Conservation (phyloP, 2,113 vertebrate species). For the Oryzias javanicus region DNA sequence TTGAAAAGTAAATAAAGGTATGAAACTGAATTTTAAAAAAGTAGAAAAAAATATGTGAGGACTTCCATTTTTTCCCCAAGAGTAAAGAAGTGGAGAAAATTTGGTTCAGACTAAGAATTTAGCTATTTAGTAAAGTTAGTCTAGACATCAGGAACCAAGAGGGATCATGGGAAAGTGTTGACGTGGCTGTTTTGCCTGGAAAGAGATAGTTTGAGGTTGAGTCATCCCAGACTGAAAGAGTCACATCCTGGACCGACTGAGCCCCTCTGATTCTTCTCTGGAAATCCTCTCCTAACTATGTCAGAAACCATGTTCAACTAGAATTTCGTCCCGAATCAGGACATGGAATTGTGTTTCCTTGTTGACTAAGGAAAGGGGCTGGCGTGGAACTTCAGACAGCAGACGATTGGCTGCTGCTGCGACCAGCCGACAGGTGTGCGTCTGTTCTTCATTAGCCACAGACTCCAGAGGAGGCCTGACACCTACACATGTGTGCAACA, state of each 20-base stretch:
- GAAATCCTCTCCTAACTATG: conserved; percentile 24
- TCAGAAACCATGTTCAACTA: conserved; percentile 25
- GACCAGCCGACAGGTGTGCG: conserved; percentile 52
- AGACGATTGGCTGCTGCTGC: conserved; percentile 12
- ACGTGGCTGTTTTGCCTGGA: conserved; percentile 55
- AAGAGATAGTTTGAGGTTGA: conserved; percentile 63
- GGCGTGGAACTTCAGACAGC: conserved; percentile 35
- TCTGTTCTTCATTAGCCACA: conserved; percentile 51
- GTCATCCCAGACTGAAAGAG: conserved; percentile 56
- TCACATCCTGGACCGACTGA: conserved; percentile 46
- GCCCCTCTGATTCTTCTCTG: conserved; percentile 36
- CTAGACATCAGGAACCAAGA: conserved; percentile 24
- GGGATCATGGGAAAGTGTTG: conserved; percentile 49
- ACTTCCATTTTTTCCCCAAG: not conserved
- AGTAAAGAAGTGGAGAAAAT: not conserved
- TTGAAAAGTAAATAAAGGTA: no score
- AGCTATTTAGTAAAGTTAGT: conserved; percentile 12
- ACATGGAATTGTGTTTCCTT: not conserved
- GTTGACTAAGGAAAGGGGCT: conserved; percentile 35
- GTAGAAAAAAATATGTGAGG: no score
- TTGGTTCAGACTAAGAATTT: not conserved
- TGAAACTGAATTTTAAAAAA: no score
- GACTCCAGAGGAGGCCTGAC: conserved; percentile 49
- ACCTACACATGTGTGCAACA: conserved; percentile 38
- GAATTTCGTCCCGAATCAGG: conserved; percentile 34